phyloP scores from a whole-genome alignment of 2,888 invertebrate species.

The Ryuthela nishihirai region DNA sequence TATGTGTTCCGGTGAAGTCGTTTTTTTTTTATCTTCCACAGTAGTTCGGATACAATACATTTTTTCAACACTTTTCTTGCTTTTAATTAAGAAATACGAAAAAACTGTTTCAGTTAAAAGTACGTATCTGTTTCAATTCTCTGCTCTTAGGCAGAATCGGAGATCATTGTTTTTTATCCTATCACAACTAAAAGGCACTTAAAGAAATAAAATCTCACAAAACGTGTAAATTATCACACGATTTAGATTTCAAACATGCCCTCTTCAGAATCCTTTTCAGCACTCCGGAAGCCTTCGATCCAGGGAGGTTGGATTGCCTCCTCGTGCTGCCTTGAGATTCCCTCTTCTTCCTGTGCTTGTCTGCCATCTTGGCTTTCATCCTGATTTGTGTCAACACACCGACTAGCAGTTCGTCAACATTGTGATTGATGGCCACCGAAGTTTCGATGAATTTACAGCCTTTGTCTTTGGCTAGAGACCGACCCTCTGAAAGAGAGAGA shows the following conservation, averaged over 20 bases:
- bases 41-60: too few relatives aligned
- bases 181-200: too few relatives aligned
- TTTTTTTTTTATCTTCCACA: too few relatives aligned
- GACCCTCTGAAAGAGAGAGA: conserved; percentile 79
- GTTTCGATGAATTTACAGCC: conserved; percentile 92
- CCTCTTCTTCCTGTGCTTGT: conserved; percentile 16
- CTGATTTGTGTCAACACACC: conserved; percentile 89
- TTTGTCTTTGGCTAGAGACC: conserved; percentile 83
- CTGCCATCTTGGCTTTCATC: conserved; percentile 57
- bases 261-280: conserved; percentile 73
- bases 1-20: too few relatives aligned
- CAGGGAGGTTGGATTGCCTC: conserved; percentile 11
- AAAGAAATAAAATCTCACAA: too few relatives aligned
- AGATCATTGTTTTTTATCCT: too few relatives aligned
- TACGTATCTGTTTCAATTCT: too few relatives aligned
- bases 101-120: too few relatives aligned
- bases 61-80: too few relatives aligned
- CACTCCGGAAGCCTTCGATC: conserved; percentile 67
- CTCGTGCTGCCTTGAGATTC: conserved; percentile 7
- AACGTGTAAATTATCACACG: conserved; percentile 57
- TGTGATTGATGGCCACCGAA: conserved; percentile 94
- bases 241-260: conserved; percentile 53
- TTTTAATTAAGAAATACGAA: too few relatives aligned
- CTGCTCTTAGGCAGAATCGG: too few relatives aligned
- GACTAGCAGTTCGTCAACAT: conserved; percentile 90